These are phyloP conservation scores for Pandion haliaetus DNA, from an alignment of 2,113 vertebrate genomes.

Conservation along the genomic window DNA sequence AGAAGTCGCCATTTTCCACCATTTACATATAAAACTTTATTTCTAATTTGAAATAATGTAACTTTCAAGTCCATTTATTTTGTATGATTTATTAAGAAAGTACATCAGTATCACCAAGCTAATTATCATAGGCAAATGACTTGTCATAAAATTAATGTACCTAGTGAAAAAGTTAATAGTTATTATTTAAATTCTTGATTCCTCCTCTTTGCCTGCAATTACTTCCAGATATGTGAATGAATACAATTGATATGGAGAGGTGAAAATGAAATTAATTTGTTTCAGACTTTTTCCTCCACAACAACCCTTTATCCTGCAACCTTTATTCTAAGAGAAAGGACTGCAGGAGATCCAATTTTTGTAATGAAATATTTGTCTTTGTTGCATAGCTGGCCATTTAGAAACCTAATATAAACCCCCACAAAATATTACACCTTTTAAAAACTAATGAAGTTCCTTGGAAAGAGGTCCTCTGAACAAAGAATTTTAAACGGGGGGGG, in stretches of 20 bases:
- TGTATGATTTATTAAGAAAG: constrained; percentile 51
- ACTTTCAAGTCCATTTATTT: constrained; percentile 63
- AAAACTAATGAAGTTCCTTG: neutral
- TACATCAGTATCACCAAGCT: constrained; percentile 43
- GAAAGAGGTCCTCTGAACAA: neutral
- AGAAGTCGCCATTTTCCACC: neutral
- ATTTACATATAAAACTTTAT: neutral
- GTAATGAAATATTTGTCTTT: neutral
- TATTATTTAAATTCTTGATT: constrained; percentile 65
- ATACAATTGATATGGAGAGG: constrained; percentile 33
- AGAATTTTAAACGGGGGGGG: neutral
- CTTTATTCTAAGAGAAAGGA: neutral
- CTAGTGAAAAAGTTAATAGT: constrained; percentile 20
- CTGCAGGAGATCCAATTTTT: neutral
- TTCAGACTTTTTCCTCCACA: constrained; percentile 27
- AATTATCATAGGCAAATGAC: constrained; percentile 62
- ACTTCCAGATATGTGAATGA: constrained; percentile 46
- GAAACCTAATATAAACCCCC: neutral
- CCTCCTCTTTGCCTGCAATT: constrained; percentile 62
- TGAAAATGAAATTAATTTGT: constrained; percentile 21
- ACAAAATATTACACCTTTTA: neutral
- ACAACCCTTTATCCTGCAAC: neutral
- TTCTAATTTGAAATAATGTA: constrained; percentile 47
- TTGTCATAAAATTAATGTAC: constrained; percentile 65
- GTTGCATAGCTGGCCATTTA: neutral